Evolutionary conservation across 2,797 vertebrate species (phyloP), one percentile per base, ranked within the genome.

Genomic region (Tangara arthus): DNA sequence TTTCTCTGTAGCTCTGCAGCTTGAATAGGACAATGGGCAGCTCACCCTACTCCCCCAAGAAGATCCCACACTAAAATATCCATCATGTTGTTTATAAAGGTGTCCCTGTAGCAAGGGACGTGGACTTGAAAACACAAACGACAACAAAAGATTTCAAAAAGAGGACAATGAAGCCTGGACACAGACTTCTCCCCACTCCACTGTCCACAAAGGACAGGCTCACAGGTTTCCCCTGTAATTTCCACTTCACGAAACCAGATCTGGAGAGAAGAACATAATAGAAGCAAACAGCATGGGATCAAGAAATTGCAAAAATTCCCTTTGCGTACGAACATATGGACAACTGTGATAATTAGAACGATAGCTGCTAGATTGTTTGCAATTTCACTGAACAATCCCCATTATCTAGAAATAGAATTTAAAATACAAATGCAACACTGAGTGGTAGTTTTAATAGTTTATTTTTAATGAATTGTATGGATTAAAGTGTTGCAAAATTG

Each of bases 261-360:
- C 85, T 18, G 1, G 91, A 95, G 76, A 95, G 42, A 56, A 77
- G 80, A 82, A 87, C 9, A 93, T 42, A 92, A 90, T 81, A 94
- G 85, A 75, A 57, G 82, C 91, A 93, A 94, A 94, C 94, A 97
- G 95, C 75, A 80, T 93, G 97, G 95, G 89, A 76, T n/a, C 55
- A 59, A 94, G 86, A 93, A 95, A 95, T 61, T 90, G 90, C 88
- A 96, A 95, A 93, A 95, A 94, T 90, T 85, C 84, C 93, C 95
- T 81, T 91, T 94, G 94, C 87, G n/a, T 87, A 90, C 76, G 96
- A 98, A 96, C 97, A 98, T 97, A 97, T 96, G 97, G 97, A 94
- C 93, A 93, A 97, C 96, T 96, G 95, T 96, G 97, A 97, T 97
- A 95, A 97, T 97, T 97, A 97, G 94, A 97, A 88, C 71, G 88